phyloP scores from a whole-genome alignment of 2,888 invertebrate genomes.

The Palloptera scutellata region DNA sequence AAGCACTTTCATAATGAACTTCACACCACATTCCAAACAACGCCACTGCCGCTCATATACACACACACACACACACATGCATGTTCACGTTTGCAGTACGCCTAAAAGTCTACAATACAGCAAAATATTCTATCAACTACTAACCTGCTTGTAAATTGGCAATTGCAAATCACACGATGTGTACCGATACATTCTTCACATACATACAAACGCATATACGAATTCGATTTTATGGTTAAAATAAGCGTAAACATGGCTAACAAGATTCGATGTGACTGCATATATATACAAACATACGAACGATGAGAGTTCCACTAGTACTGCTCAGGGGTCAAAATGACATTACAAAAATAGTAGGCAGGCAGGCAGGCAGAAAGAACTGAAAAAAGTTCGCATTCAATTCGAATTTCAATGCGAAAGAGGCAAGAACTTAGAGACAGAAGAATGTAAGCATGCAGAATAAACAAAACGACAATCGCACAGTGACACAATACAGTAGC shows the following conservation, averaged over 20 bases:
- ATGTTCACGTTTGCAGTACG: not conserved
- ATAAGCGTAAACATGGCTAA: slow-evolving; percentile 60
- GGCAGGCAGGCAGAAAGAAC: no score
- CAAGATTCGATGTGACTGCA: slow-evolving; percentile 48
- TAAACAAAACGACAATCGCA: not conserved
- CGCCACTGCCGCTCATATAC: no score
- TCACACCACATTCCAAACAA: no score
- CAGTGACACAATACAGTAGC: slow-evolving; percentile 20
- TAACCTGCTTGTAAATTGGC: not conserved
- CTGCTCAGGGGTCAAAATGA: no score
- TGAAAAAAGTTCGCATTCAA: no score
- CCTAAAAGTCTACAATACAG: not conserved
- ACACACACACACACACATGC: slow-evolving; percentile 2
- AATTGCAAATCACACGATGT: not conserved
- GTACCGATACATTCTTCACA: not conserved
- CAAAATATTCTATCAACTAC: no score
- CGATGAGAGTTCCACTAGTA: no score
- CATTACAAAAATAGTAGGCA: no score
- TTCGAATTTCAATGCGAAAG: no score
- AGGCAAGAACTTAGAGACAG: no score
- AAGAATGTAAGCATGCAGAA: not conserved
- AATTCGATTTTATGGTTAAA: slow-evolving; percentile 37
- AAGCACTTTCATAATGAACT: no score
- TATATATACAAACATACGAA: not conserved
- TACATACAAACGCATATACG: slow-evolving; percentile 15